Base-by-base conservation (phyloP, 1,140 invertebrate species). In the Magallana gigas region DNA sequence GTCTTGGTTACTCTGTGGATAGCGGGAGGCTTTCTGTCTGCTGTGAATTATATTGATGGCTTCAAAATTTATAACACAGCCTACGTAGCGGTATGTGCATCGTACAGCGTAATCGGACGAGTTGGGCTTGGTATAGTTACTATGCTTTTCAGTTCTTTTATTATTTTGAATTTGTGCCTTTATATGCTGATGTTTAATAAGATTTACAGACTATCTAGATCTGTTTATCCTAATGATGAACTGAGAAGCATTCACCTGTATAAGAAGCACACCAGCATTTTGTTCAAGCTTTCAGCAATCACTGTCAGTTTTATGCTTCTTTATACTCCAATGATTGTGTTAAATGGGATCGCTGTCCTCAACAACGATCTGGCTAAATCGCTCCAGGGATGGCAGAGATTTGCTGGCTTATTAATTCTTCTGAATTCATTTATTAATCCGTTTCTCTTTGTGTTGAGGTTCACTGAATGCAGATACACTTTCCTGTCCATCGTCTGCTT, bases 351-450 rank as follows among this genome's bases (percentile, higher is more conserved):
- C 8, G 60, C 5, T 18, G 12, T 64, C 14, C 12, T 11, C 23
- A 76, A 76, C 23, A 48, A 48, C 36, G 36, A 76, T 29, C 8
- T 12, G 5, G 23, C 68, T 23, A 76, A 36, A 29, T 29, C 23
- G 1, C 14, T 76, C 29, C 23, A 36, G 68, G 36, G 23, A 0
- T 76, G 68, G 68, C 68, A 76, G 68, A 76, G 68, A 29, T 76
- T 76, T 29, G 36, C 68, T 9, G 68, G 68, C 9, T 23, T 76
- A 29, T 12, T 76, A 5, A 7, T 76, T 29, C 68, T 76, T 9
- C 23, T 86, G 29, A 86, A 80, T 59, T 57, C 29, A 18, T 29
- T 71, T 23, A 82, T 81, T 4, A 80, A 83, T 57, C 81, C 81
- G 8, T 83, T 83, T 58, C 48, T 83, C 11, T 83, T 57, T 58